phyloP scores from a whole-genome alignment of 1,140 invertebrate genomes.

The Apis dorsata region DNA sequence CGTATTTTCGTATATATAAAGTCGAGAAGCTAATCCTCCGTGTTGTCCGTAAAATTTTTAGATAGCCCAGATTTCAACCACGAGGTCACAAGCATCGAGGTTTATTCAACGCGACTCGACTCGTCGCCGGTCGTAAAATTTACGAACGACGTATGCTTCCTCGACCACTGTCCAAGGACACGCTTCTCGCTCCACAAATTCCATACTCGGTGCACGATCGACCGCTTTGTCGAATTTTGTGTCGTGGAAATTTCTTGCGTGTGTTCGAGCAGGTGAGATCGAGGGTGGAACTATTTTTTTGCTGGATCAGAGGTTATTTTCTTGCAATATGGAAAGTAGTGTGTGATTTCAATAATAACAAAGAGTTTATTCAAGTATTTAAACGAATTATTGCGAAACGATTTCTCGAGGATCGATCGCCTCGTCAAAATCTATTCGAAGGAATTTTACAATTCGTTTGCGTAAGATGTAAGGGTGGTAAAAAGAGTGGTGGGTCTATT shows the following conservation, averaged over 20 bases:
- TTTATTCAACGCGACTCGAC: constrained; percentile 51
- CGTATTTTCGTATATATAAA: constrained; percentile 46
- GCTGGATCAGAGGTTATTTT: too few species aligned
- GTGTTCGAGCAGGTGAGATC: too few species aligned
- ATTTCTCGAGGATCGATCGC: too few species aligned
- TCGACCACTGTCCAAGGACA: background rate
- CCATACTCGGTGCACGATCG: too few species aligned
- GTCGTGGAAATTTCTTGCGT: too few species aligned
- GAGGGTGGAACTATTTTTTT: too few species aligned
- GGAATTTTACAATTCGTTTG: background rate
- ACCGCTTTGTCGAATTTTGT: background rate
- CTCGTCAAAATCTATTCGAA: too few species aligned
- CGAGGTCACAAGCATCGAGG: constrained; percentile 25
- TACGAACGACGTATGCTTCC: constrained; percentile 25
- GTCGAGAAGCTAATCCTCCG: constrained; percentile 25
- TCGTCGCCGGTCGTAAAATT: constrained; percentile 50
- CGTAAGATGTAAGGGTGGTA: background rate
- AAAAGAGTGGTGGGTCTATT: constrained; percentile 4
- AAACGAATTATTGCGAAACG: too few species aligned
- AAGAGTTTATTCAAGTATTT: too few species aligned
- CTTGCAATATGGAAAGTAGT: too few species aligned
- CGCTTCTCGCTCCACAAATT: background rate
- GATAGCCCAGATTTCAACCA: constrained; percentile 15
- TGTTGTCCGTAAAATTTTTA: constrained; percentile 57
- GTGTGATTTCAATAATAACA: too few species aligned